Evolutionary conservation across 2,888 invertebrate species (phyloP), one percentile per base, ranked within the genome.

Genomic region (Chouioia cunea): DNA sequence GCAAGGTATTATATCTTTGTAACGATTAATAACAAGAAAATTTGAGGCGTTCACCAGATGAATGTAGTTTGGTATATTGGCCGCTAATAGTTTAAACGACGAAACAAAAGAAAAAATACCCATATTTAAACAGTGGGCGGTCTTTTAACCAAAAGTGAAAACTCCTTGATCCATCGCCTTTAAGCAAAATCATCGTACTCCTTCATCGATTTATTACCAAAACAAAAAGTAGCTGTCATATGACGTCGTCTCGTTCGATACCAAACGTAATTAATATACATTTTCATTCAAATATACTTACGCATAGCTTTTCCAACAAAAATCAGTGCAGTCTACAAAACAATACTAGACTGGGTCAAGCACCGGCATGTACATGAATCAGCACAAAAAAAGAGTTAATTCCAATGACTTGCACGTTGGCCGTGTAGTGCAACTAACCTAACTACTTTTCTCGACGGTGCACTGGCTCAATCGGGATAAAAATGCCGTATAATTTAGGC

Each of bases 401-500:
- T 15, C 18, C 46, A 70, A 64, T 48, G 18, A 59, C 59, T 22
- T 1, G 50, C 6, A 15, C 14, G n/a, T 27, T 53, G 23, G 20
- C 46, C 59, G 53, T 54, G 65, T 59, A 59, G 70, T 43, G 59
- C n/a, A 60, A 65, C 67, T 6, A 6, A 60, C 65, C 60, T 72
- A 65, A 66, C 65, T 64, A 23, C n/a, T n/a, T n/a, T n/a, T n/a
- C n/a, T 20, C 59, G 62, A 15, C 27, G 43, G 27, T 60, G 23
- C 43, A 27, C 27, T 58, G 46, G n/a, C 52, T 47, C 44, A 71
- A 69, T 72, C 66, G 64, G 72, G 69, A 70, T 60, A 73, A 77
- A 74, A 74, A 57, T 76, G 78, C 75, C 78, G 77, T 82, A 79
- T 83, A 84, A 84, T 84, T 81, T 81, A 76, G 75, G 70, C 74